Evolutionary conservation across 2,888 invertebrate species (phyloP).

Genomic region (Mesochorus sp.): DNA sequence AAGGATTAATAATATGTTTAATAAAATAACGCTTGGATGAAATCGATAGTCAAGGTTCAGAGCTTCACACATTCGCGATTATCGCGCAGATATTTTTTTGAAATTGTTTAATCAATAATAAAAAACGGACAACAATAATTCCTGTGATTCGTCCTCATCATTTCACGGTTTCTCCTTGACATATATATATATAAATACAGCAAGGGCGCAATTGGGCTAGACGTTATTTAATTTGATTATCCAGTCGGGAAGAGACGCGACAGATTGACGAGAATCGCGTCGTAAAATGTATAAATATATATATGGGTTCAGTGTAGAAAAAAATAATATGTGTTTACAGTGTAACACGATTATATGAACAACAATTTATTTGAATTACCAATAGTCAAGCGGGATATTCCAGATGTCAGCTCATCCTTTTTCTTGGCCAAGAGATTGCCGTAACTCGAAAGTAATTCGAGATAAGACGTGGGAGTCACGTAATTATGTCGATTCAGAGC

Average conservation of each 20-base stretch:
- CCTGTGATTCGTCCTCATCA: too few relatives aligned
- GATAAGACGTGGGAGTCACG: slow-evolving; percentile 94
- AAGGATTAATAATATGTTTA: too few relatives aligned
- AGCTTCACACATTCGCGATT: too few relatives aligned
- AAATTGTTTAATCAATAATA: too few relatives aligned
- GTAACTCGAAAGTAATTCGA: slow-evolving; percentile 92
- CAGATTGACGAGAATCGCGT: neutral
- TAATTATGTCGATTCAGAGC: slow-evolving; percentile 90
- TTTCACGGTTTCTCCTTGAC: too few relatives aligned
- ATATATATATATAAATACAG: too few relatives aligned
- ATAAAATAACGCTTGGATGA: too few relatives aligned
- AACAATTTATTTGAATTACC: slow-evolving; percentile 80
- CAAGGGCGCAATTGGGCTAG: slow-evolving; percentile 40
- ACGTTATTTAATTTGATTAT: slow-evolving; percentile 47
- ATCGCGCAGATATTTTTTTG: too few relatives aligned
- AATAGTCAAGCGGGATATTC: slow-evolving; percentile 85
- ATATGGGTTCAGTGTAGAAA: too few relatives aligned
- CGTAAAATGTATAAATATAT: neutral
- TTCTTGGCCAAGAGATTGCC: slow-evolving; percentile 89
- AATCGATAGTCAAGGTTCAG: too few relatives aligned
- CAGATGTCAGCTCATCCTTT: slow-evolving; percentile 84
- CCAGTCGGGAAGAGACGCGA: neutral
- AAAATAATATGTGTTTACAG: neutral
- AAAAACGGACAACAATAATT: too few relatives aligned
- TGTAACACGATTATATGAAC: neutral